Conservation (phyloP, 2,113 vertebrate species). For the Pseudorectes ferrugineus region DNA sequence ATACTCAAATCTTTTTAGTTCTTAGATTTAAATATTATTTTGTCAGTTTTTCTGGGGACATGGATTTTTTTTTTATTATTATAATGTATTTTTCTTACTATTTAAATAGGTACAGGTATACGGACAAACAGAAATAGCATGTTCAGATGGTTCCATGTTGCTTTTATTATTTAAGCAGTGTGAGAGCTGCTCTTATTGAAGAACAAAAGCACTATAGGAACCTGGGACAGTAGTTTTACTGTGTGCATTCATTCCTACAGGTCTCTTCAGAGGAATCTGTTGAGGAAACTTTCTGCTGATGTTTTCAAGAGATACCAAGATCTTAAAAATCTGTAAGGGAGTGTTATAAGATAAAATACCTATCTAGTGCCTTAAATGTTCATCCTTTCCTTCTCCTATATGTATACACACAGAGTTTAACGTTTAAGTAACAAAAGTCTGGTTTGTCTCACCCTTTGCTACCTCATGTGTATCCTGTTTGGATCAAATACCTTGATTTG, state of each 20-base stretch:
- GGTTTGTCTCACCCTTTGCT: not conserved
- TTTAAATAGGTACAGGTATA: not conserved
- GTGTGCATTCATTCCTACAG: slow-evolving; percentile 67
- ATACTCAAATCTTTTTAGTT: not conserved
- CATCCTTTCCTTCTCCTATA: not conserved
- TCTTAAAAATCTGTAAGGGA: slow-evolving; percentile 89
- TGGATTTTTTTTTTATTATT: not conserved
- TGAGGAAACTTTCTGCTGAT: slow-evolving; percentile 81
- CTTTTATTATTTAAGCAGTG: not conserved
- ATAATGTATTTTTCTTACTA: not conserved
- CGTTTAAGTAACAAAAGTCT: not conserved
- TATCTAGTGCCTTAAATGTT: not conserved
- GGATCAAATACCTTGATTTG: not conserved
- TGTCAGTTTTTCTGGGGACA: not conserved
- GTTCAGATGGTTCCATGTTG: not conserved
- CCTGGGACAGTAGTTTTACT: not conserved
- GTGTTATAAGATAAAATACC: not conserved
- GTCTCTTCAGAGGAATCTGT: slow-evolving; percentile 85
- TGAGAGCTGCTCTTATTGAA: not conserved
- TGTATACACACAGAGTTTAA: not conserved
- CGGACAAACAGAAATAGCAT: not conserved
- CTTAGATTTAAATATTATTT: not conserved
- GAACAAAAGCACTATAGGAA: not conserved
- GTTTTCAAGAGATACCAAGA: slow-evolving; percentile 82
- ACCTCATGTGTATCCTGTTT: not conserved